A percentile compares a stretch with the other conserved stretches of the same genome.
Evolutionary conservation across 2,797 vertebrate genomes (phyloP).

Genomic region (Rousettus madagascariensis): DNA sequence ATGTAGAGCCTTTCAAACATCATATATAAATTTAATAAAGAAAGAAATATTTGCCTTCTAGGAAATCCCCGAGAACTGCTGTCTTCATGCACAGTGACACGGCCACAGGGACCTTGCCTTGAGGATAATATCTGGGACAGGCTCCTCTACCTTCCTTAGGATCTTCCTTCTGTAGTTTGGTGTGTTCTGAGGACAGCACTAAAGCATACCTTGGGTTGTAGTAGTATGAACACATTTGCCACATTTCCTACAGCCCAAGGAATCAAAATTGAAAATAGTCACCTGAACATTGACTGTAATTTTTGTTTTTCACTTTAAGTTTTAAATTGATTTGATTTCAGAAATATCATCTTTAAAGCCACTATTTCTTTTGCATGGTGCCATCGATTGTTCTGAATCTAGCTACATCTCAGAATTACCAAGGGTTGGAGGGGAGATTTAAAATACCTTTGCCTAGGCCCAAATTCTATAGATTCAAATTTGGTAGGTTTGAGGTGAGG

Average conservation of each 20-base stretch:
- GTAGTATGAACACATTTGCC: neutral
- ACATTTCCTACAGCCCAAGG: neutral
- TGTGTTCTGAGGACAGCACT: neutral
- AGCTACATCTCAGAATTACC: neutral
- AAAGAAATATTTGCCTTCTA: neutral
- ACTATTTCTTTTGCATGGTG: neutral
- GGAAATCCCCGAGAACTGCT: neutral
- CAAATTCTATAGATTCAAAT: neutral
- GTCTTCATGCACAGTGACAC: neutral
- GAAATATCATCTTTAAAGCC: neutral
- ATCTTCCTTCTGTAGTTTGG: neutral
- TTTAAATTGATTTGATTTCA: neutral
- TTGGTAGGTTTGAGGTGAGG: neutral
- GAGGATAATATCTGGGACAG: neutral
- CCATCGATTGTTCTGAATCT: neutral
- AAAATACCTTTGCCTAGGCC: neutral
- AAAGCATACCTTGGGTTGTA: neutral
- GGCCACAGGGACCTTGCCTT: neutral
- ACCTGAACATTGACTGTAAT: neutral
- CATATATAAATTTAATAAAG: neutral
- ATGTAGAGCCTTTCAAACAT: neutral
- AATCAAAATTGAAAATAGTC: neutral
- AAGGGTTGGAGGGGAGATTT: neutral
- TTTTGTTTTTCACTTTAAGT: neutral
- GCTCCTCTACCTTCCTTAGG: neutral